A percentile compares a stretch with the other conserved stretches of the same genome.
Evolutionary conservation across 2,797 vertebrate species (phyloP).

Genomic region (Hephaestus fuliginosus): DNA sequence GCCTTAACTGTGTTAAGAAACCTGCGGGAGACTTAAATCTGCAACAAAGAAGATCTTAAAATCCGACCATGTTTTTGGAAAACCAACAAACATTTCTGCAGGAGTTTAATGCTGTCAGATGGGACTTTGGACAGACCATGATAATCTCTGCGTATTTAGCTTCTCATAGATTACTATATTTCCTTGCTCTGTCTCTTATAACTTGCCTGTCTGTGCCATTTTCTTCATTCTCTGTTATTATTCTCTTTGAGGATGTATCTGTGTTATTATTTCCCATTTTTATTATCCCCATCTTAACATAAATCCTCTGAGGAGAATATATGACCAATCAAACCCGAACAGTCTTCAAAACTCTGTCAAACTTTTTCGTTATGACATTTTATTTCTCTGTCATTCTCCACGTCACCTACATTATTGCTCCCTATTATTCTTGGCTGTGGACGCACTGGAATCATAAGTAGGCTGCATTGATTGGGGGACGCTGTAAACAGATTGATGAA

Average conservation of each 20-base stretch:
- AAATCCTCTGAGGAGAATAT: not conserved
- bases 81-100: constrained; percentile 5
- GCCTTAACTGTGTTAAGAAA: constrained; percentile 3
- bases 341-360: constrained; percentile 14
- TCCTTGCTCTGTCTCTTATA: not conserved
- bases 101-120: not conserved
- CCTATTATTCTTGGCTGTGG: constrained; percentile 51
- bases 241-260: not conserved
- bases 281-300: not conserved
- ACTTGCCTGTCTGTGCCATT: not conserved
- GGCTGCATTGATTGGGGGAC: constrained; percentile 68
- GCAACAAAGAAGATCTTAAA: constrained; percentile 1
- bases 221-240: not conserved
- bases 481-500: constrained; percentile 72
- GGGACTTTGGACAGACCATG: not conserved
- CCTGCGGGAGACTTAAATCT: not conserved
- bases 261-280: not conserved
- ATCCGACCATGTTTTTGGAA: not conserved
- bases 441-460: constrained; percentile 70
- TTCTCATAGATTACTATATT: not conserved
- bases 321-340: constrained; percentile 4
- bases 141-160: not conserved
- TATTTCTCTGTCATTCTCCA: constrained; percentile 31
- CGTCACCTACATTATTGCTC: constrained; percentile 51
- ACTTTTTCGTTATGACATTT: constrained; percentile 11